These are phyloP conservation scores for Percopsis transmontana DNA, from an alignment of 2,113 vertebrate species.

Conservation along the genomic window DNA sequence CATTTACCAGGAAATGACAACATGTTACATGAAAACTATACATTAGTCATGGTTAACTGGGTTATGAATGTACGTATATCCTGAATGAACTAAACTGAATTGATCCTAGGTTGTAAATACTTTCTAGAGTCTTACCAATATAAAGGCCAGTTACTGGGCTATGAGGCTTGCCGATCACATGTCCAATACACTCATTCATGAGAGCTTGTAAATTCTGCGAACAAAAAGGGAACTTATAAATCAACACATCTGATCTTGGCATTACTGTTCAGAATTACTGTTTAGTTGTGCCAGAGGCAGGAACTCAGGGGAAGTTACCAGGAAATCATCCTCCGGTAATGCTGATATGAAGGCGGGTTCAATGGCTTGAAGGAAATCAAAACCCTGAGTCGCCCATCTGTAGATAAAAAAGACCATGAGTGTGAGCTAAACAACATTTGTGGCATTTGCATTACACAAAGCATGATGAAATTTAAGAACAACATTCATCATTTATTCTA, in stretches of 20 bases:
- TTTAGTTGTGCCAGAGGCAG: not conserved
- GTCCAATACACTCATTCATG: slow-evolving; percentile 99
- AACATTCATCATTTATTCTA: too few relatives aligned
- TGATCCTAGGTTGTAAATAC: not conserved
- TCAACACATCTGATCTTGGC: not conserved
- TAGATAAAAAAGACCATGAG: not conserved
- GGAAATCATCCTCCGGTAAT: slow-evolving; percentile 96
- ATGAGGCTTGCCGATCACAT: slow-evolving; percentile 99
- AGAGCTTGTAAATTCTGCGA: slow-evolving; percentile 91
- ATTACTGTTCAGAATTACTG: not conserved
- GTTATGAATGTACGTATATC: not conserved
- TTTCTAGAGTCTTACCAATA: slow-evolving; percentile 81
- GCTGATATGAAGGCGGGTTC: slow-evolving; percentile 97
- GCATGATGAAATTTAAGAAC: too few relatives aligned
- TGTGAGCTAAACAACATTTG: not conserved
- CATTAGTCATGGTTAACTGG: too few relatives aligned
- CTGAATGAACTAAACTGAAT: slow-evolving; percentile 7
- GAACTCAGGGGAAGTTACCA: slow-evolving; percentile 79
- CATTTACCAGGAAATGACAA: too few relatives aligned
- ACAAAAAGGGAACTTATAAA: slow-evolving; percentile 11
- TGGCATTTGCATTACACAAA: too few relatives aligned
- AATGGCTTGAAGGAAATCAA: slow-evolving; percentile 98
- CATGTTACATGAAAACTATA: too few relatives aligned
- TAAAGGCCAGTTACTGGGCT: slow-evolving; percentile 96
- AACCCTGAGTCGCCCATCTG: slow-evolving; percentile 99